Evolutionary conservation across 2,797 vertebrate species (phyloP).

Genomic region (Kryptolebias ocellatus): DNA sequence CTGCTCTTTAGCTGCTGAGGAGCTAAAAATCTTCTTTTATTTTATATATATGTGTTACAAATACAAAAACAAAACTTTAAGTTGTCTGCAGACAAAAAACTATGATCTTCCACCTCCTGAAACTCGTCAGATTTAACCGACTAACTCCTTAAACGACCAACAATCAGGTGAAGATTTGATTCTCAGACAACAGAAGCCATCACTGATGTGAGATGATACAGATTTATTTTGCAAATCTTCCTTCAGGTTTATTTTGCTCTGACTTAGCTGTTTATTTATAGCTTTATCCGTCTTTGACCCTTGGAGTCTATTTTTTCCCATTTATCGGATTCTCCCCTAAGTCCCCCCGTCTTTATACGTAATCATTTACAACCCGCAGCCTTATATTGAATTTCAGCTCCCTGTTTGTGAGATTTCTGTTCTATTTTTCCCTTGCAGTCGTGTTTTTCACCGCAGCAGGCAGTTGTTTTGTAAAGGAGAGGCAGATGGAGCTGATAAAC

Average conservation of each 20-base stretch:
- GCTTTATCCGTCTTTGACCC: too few relatives aligned
- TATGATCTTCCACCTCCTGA: not conserved
- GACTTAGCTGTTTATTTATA: not conserved
- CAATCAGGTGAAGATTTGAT: too few relatives aligned
- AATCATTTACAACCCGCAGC: not conserved
- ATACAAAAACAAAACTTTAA: not conserved
- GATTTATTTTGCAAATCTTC: not conserved
- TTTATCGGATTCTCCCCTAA: too few relatives aligned
- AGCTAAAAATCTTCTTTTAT: not conserved
- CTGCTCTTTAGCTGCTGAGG: not conserved
- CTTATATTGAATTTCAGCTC: not conserved
- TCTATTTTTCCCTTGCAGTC: too few relatives aligned
- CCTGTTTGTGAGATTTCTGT: too few relatives aligned
- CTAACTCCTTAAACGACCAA: not conserved
- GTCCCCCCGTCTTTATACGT: too few relatives aligned
- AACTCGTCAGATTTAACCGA: not conserved
- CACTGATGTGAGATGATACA: too few relatives aligned
- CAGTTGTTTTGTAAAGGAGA: conserved; percentile 1
- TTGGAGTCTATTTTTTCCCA: too few relatives aligned
- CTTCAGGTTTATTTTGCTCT: not conserved
- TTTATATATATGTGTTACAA: not conserved
- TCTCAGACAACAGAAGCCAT: too few relatives aligned
- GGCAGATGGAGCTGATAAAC: not conserved
- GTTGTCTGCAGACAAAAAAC: not conserved
- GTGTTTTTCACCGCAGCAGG: not conserved